phyloP scores from a whole-genome alignment of 2,113 vertebrate genomes.

The Oryzias woworae region DNA sequence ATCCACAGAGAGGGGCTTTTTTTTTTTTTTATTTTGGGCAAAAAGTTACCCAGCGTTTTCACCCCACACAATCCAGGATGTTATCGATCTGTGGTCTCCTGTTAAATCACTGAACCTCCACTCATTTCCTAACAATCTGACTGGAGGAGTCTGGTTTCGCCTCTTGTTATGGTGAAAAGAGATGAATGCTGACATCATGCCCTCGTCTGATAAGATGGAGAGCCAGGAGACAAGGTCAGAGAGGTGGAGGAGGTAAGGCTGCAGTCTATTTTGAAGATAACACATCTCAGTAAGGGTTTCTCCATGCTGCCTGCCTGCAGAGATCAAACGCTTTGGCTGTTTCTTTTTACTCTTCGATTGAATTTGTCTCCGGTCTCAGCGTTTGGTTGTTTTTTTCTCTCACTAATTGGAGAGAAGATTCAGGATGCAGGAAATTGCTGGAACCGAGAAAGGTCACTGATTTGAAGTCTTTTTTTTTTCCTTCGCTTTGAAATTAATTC shows the following conservation, averaged over 20 bases:
- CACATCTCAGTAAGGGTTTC: constrained; percentile 37
- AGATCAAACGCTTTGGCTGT: constrained; percentile 53
- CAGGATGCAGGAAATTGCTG: constrained; percentile 42
- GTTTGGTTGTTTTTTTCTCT: constrained; percentile 66
- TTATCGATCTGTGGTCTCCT: constrained; percentile 65
- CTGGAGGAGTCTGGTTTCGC: constrained; percentile 48
- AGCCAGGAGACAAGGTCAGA: constrained; percentile 68
- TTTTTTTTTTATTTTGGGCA: constrained; percentile 48
- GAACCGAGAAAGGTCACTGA: constrained; percentile 54
- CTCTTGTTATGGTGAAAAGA: constrained; percentile 53
- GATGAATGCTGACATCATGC: constrained; percentile 59
- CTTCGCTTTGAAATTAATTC: constrained; percentile 55
- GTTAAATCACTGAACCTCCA: constrained; percentile 57
- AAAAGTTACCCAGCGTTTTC: constrained; percentile 52
- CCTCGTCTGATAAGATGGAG: constrained; percentile 57
- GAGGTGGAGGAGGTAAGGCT: constrained; percentile 61
- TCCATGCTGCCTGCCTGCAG: constrained; percentile 35
- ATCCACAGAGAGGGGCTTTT: constrained; percentile 49
- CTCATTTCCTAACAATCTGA: constrained; percentile 61
- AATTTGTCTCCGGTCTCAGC: constrained; percentile 60
- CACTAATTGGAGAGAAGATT: constrained; percentile 72
- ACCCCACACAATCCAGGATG: constrained; percentile 40
- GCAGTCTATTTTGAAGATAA: constrained; percentile 56
- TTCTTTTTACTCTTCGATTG: constrained; percentile 37
- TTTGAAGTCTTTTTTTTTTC: constrained; percentile 35